A percentile compares a stretch with the other conserved stretches of the same genome.
Evolutionary conservation across 2,113 vertebrate genomes (phyloP).

Genomic region (Etheostoma cragini): DNA sequence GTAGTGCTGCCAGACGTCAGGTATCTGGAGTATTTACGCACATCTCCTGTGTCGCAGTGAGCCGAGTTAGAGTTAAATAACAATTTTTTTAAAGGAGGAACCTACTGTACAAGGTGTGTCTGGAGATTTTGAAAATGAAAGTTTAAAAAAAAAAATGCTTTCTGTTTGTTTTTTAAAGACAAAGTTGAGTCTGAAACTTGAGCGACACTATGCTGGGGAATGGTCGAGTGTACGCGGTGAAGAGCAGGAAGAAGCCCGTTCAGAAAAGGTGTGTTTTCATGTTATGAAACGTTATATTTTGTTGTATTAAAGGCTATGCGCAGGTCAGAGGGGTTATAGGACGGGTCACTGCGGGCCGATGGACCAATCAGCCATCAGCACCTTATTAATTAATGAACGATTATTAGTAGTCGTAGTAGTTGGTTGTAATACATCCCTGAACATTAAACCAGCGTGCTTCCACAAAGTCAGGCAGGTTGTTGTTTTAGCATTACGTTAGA

Average conservation of each 20-base stretch:
- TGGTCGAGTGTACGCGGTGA: constrained; percentile 44
- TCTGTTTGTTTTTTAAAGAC: neutral
- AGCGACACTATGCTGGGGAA: constrained; percentile 48
- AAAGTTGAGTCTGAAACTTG: neutral
- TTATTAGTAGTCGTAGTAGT: neutral
- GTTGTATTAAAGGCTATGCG: neutral
- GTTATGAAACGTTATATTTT: neutral
- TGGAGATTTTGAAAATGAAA: neutral
- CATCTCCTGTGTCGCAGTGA: rapidly evolving
- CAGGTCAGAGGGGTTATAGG: neutral
- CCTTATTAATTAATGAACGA: neutral
- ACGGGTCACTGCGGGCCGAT: neutral
- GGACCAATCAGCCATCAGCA: neutral
- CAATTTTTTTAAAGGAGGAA: neutral
- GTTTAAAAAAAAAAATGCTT: neutral
- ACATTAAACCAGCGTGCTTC: no score
- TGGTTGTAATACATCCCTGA: neutral
- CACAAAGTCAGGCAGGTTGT: no score
- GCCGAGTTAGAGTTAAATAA: neutral
- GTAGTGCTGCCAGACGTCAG: neutral
- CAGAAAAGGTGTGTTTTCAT: constrained; percentile 47
- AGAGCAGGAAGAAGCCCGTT: constrained; percentile 64
- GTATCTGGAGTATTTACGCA: neutral
- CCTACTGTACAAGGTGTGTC: neutral
- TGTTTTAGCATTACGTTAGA: no score